phyloP scores from a whole-genome alignment of 2,888 invertebrate species.

The Eugnorisma glareosa region DNA sequence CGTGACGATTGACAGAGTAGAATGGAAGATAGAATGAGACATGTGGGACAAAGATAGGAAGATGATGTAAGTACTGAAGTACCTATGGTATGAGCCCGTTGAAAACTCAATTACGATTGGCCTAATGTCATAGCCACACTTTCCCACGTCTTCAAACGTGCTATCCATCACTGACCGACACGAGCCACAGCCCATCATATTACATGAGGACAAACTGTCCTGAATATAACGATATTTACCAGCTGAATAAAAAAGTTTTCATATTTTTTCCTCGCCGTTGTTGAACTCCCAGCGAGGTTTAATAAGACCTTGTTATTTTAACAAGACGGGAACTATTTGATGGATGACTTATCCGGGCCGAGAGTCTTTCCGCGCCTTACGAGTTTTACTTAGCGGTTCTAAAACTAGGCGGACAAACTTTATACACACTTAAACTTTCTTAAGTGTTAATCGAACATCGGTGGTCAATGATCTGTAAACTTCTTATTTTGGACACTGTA shows the following conservation, averaged over 20 bases:
- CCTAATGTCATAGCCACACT: neutral
- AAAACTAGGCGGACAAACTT: constrained; percentile 82
- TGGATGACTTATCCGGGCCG: constrained; percentile 81
- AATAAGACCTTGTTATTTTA: constrained; percentile 76
- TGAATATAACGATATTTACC: constrained; percentile 45
- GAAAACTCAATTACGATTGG: neutral
- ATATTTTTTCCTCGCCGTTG: constrained; percentile 54
- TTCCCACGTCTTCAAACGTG: neutral
- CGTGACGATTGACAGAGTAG: neutral
- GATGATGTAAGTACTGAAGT: neutral
- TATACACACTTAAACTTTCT: constrained; percentile 80
- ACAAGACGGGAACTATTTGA: constrained; percentile 81
- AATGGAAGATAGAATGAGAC: neutral
- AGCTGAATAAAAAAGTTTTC: constrained; percentile 49
- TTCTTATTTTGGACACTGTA: constrained; percentile 46
- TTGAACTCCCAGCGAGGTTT: constrained; percentile 65
- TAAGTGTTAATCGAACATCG: constrained; percentile 85
- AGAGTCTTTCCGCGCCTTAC: constrained; percentile 75
- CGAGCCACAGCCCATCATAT: constrained; percentile 8
- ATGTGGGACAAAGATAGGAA: too few species aligned
- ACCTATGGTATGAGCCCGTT: neutral
- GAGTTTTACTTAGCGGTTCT: constrained; percentile 84
- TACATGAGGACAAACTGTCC: constrained; percentile 7
- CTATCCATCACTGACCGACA: constrained; percentile 32
- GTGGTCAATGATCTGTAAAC: constrained; percentile 81